Conservation (phyloP, 2,113 vertebrate species). For the Perca flavescens region DNA sequence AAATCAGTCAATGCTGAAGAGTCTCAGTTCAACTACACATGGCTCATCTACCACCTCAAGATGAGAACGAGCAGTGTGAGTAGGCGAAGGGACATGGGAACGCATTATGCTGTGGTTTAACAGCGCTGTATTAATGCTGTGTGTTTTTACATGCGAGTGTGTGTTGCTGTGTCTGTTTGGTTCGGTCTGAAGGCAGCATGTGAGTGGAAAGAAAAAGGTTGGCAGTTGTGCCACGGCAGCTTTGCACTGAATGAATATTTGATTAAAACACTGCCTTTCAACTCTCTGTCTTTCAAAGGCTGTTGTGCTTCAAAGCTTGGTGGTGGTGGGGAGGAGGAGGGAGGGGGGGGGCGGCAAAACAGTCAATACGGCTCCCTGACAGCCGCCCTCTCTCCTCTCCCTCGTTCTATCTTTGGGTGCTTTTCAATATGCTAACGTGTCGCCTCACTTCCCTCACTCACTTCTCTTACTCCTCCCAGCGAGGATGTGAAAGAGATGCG, state of each 20-base stretch:
- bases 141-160: neutral
- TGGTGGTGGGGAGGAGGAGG: neutral
- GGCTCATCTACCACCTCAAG: constrained; percentile 99
- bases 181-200: neutral
- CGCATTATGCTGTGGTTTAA: neutral
- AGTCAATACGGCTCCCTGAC: constrained; percentile 38
- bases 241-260: constrained; percentile 79
- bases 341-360: neutral
- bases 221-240: constrained; percentile 36
- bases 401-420: neutral
- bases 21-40: constrained; percentile 91
- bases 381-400: constrained; percentile 12
- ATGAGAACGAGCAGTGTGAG: constrained; percentile 98
- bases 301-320: constrained; percentile 73
- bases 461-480: too few species aligned
- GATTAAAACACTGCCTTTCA: constrained; percentile 79
- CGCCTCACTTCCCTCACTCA: too few species aligned
- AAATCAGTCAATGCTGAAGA: constrained; percentile 98
- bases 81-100: constrained; percentile 31
- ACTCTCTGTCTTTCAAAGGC: constrained; percentile 73
- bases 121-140: neutral
- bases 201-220: constrained; percentile 61
- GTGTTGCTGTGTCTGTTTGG: neutral
- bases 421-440: too few species aligned
- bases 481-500: too few species aligned